Conservation (phyloP, 2,797 vertebrate genomes). For the Chelon labrosus region DNA sequence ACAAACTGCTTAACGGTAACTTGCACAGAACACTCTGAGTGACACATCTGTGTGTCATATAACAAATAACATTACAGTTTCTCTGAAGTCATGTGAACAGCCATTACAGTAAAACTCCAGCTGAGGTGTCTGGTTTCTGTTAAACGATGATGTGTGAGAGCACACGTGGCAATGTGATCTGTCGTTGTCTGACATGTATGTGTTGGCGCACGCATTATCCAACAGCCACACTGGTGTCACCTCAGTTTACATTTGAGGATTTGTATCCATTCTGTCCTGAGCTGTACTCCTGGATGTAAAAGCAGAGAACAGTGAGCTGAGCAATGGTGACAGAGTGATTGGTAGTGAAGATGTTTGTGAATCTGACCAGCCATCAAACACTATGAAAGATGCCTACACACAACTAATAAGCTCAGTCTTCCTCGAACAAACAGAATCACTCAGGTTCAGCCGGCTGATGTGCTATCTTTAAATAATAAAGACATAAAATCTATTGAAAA, state of each 20-base stretch:
- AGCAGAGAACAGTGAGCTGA: slow-evolving; percentile 37
- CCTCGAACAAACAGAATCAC: not conserved
- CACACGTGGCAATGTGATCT: slow-evolving; percentile 64
- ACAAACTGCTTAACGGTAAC: not conserved
- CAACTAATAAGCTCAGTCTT: not conserved
- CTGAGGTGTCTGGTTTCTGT: slow-evolving; percentile 59
- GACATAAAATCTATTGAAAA: not conserved
- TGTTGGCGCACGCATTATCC: slow-evolving; percentile 48
- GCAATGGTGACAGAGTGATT: slow-evolving; percentile 10
- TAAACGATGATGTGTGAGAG: slow-evolving; percentile 52
- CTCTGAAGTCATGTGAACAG: slow-evolving; percentile 23
- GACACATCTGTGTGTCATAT: slow-evolving; percentile 39
- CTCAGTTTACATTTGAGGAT: slow-evolving; percentile 36
- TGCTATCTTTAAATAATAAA: not conserved
- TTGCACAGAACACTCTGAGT: slow-evolving; percentile 6
- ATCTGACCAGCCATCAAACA: not conserved
- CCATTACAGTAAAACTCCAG: slow-evolving; percentile 25
- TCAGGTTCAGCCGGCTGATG: slow-evolving; percentile 7
- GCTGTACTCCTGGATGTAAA: slow-evolving; percentile 40
- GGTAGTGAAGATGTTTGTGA: not conserved
- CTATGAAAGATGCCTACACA: not conserved
- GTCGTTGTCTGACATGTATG: slow-evolving; percentile 59
- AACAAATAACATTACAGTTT: slow-evolving; percentile 5
- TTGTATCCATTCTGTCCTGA: slow-evolving; percentile 45
- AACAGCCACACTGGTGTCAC: slow-evolving; percentile 30